Conservation (phyloP, 2,797 vertebrate species). For the Thamnophis elegans region DNA sequence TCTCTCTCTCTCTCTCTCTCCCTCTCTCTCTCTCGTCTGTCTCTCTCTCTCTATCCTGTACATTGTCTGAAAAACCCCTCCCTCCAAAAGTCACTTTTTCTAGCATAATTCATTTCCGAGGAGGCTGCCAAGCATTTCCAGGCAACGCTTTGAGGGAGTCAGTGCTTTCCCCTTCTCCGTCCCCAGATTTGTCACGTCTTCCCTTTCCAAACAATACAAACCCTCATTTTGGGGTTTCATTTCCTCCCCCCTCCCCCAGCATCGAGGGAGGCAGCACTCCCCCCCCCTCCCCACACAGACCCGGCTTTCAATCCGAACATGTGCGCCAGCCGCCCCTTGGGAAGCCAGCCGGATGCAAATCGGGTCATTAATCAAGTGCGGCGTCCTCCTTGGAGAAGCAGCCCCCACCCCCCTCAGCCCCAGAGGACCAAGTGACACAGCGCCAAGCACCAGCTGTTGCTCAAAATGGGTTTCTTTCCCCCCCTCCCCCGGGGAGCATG, state of each 20-base stretch:
- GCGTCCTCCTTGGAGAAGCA: conserved; percentile 50
- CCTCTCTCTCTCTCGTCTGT: too few species aligned
- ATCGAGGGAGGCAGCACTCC: neutral
- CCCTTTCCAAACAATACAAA: neutral
- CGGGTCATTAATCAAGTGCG: conserved; percentile 53
- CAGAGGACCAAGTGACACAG: conserved; percentile 15
- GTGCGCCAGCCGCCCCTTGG: conserved; percentile 43
- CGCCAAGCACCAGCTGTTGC: conserved; percentile 36
- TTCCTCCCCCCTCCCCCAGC: neutral
- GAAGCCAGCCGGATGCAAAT: conserved; percentile 62
- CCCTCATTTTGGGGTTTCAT: neutral
- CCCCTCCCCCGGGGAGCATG: neutral
- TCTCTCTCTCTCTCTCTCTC: too few species aligned
- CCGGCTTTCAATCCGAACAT: conserved; percentile 23
- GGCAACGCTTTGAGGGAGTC: neutral
- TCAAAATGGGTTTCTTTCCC: neutral
- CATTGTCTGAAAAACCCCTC: too few species aligned
- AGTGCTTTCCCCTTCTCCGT: neutral
- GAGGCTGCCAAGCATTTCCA: neutral
- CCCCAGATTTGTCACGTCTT: neutral
- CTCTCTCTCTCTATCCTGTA: too few species aligned
- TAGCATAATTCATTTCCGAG: neutral
- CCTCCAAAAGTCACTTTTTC: neutral
- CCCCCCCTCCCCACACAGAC: neutral
- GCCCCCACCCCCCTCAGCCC: neutral